Evolutionary conservation across 1,140 invertebrate species (phyloP), one percentile per base, ranked within the genome.

Genomic region (Polyergus mexicanus): DNA sequence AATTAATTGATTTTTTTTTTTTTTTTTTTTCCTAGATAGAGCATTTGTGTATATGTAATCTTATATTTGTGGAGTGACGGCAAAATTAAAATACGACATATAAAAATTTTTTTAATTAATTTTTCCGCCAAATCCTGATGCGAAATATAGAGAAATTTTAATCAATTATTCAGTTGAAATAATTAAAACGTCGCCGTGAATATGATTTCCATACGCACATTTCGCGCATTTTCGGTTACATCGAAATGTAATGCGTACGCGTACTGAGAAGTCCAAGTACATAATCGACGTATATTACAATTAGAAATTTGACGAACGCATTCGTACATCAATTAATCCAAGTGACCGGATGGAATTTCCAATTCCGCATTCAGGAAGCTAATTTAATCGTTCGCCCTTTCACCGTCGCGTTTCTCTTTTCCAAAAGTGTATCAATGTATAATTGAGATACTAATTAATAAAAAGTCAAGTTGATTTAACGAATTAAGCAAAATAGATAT

Each of bases 351-450:
- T 83, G 78, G 68, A 83, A 83, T 83, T 83, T 83, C 78, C 68
- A 74, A 83, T 72, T 69, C 38, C 68, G 78, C 54, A 72, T 83
- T 83, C 78, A 54, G 5, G 56, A 74, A 74, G 68, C 66, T 83
- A 83, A 83, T 83, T 83, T 83, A 83, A 83, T 81, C 66, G 72
- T 71, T n/a, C 38, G 78, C 38, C 54, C 78, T 83, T 83, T 83
- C 68, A 83, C 25, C 68, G 68, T 74, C 54, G 78, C 8, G 28
- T n/a, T 72, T 25, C 11, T 74, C 54, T 58, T 25, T 65, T 32
- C n/a, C n/a, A 44, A 62, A 80, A 83, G 38, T 72, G 56, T 83
- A 83, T 83, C 68, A 60, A 16, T 54, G 68, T 83, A 81, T 83
- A 81, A 83, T 74, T 83, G 38, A 83, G 54, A 74, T 72, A 65